A percentile compares a stretch with the other conserved stretches of the same genome.
These are phyloP conservation scores for Eurytoma adleriae DNA, from an alignment of 2,888 invertebrate species.

Conservation along the genomic window DNA sequence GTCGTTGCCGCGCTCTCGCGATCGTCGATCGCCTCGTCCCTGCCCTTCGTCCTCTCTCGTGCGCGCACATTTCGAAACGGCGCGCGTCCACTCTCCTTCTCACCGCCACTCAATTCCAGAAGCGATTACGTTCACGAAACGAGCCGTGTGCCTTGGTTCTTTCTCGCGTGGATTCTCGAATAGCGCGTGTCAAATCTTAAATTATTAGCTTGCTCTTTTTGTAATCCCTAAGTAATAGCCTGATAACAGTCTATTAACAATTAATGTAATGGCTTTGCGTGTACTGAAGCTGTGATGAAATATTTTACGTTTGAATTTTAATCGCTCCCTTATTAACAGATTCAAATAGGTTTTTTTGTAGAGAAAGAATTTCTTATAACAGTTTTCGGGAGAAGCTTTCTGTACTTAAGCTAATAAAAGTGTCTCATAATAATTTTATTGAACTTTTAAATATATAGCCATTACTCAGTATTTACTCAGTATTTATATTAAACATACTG, in stretches of 20 bases:
- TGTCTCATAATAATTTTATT: too few relatives aligned
- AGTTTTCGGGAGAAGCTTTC: too few relatives aligned
- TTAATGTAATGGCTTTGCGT: conserved; percentile 21
- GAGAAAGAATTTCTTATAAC: too few relatives aligned
- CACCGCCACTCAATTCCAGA: conserved; percentile 24
- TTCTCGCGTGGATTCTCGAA: background rate
- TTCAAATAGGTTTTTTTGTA: too few relatives aligned
- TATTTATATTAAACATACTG: too few relatives aligned
- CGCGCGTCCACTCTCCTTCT: background rate
- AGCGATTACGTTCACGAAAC: conserved; percentile 39
- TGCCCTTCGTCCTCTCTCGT: background rate
- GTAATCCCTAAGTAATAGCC: background rate
- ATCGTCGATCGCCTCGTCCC: background rate
- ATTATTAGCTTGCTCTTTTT: conserved; percentile 25
- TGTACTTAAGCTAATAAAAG: too few relatives aligned
- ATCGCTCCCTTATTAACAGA: too few relatives aligned
- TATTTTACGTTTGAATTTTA: background rate
- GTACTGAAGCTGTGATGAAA: background rate
- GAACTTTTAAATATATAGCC: background rate
- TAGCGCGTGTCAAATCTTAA: conserved; percentile 39
- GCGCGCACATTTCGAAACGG: background rate
- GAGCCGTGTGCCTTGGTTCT: background rate
- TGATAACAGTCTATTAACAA: conserved; percentile 39
- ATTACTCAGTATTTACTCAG: background rate
- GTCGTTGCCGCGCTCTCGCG: background rate